Conservation (phyloP, 2,113 vertebrate genomes). For the Arothron firmamentum region DNA sequence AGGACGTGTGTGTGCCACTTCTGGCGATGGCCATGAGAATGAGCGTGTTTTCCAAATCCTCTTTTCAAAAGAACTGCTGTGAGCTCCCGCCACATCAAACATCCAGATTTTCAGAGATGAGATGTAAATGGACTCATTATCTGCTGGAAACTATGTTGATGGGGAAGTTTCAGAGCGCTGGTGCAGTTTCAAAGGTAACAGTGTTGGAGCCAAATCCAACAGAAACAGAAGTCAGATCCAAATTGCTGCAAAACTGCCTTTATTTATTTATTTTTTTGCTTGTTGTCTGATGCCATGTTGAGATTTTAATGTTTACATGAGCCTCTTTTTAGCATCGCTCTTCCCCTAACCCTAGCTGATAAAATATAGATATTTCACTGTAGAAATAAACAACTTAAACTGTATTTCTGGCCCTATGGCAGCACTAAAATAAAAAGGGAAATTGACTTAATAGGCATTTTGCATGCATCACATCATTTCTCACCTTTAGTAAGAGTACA, state of each 20-base stretch:
- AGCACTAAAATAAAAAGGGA: background rate
- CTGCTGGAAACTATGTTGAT: too few species aligned
- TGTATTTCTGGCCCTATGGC: background rate
- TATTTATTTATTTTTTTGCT: background rate
- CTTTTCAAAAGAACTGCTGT: background rate
- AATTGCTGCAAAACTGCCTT: background rate
- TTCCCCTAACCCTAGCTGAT: too few species aligned
- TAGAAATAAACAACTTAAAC: background rate
- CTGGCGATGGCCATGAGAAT: constrained; percentile 21
- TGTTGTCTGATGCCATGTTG: too few species aligned
- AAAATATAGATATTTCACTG: too few species aligned
- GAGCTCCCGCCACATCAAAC: background rate
- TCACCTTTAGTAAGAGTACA: constrained; percentile 25
- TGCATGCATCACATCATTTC: constrained; percentile 21
- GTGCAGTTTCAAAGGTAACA: too few species aligned
- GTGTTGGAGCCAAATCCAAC: too few species aligned
- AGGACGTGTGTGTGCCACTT: constrained; percentile 17
- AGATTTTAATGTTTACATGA: too few species aligned
- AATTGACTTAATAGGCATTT: constrained; percentile 4
- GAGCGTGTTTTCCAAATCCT: background rate
- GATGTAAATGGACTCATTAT: too few species aligned
- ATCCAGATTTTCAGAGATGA: background rate
- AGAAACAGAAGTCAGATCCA: too few species aligned
- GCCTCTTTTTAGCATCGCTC: too few species aligned
- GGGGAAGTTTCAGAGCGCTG: too few species aligned